Percentiles rank a stretch among this genome's conserved stretches.
Evolutionary conservation across 1,140 invertebrate species (phyloP).

Genomic region (Muscidifurax raptorellus): DNA sequence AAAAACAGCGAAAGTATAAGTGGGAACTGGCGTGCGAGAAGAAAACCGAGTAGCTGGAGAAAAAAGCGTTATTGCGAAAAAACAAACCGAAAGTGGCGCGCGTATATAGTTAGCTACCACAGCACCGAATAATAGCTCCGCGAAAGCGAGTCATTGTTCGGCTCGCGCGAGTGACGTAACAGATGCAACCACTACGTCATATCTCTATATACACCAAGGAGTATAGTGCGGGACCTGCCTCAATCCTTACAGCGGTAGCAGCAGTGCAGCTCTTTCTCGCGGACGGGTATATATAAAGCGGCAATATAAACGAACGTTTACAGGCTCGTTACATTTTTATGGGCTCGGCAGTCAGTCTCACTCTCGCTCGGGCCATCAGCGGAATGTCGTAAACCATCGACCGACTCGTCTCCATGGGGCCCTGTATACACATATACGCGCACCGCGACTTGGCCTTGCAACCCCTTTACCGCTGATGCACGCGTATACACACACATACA

Average conservation of each 20-base stretch:
- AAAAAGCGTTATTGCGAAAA: not conserved
- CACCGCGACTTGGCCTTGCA: conserved; percentile 30
- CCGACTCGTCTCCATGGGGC: conserved; percentile 51
- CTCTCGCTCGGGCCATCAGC: conserved; percentile 65
- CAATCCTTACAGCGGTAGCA: conserved; percentile 59
- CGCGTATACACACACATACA: not conserved
- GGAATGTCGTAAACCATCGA: conserved; percentile 74
- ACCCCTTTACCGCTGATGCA: conserved; percentile 45
- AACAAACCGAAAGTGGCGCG: not conserved
- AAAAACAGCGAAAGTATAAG: not conserved
- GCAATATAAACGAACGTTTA: conserved; percentile 76
- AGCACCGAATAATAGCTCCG: not conserved
- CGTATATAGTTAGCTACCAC: not conserved
- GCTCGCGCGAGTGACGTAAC: not conserved
- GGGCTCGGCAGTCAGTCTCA: conserved; percentile 69
- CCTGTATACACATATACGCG: not conserved
- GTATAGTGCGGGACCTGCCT: conserved; percentile 66
- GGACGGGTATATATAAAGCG: conserved; percentile 72
- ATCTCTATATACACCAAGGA: not conserved
- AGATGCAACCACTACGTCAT: not conserved
- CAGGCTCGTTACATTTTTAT: conserved; percentile 77
- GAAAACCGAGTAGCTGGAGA: not conserved
- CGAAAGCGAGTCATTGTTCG: conserved; percentile 27
- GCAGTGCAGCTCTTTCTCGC: conserved; percentile 7
- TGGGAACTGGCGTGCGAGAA: not conserved